phyloP scores from a whole-genome alignment of 1,140 invertebrate genomes.

The Philaenus spumarius region DNA sequence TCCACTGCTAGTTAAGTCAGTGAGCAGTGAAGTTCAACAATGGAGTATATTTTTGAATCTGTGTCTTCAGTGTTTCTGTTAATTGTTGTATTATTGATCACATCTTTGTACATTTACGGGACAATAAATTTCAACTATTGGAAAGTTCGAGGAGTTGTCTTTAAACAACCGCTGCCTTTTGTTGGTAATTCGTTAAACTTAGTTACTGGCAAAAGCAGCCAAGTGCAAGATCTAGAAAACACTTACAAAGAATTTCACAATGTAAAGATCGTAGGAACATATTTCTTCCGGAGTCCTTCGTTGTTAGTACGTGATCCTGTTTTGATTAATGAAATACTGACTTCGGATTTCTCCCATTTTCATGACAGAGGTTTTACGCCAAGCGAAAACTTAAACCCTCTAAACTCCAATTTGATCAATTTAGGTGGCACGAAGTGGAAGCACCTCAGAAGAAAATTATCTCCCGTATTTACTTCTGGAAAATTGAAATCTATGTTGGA shows the following conservation, averaged over 20 bases:
- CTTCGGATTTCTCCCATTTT: slow-evolving; percentile 45
- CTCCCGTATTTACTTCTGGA: slow-evolving; percentile 29
- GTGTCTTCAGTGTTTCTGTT: no score
- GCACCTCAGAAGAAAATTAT: slow-evolving; percentile 34
- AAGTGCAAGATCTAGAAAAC: background rate
- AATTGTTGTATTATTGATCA: no score
- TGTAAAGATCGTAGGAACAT: slow-evolving; percentile 23
- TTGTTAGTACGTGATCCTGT: slow-evolving; percentile 41
- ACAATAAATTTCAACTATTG: slow-evolving; percentile 43
- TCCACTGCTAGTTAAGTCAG: no score
- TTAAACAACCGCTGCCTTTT: slow-evolving; percentile 19
- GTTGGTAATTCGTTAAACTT: slow-evolving; percentile 22
- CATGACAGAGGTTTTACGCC: slow-evolving; percentile 36
- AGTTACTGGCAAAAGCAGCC: background rate
- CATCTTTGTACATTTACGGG: slow-evolving; percentile 35
- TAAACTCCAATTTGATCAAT: slow-evolving; percentile 27
- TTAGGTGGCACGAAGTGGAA: slow-evolving; percentile 38
- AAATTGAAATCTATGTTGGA: slow-evolving; percentile 36
- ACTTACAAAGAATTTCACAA: slow-evolving; percentile 20
- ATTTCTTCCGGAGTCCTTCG: slow-evolving; percentile 29
- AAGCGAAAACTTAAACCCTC: slow-evolving; percentile 26
- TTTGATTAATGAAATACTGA: slow-evolving; percentile 42
- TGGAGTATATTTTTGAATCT: no score
- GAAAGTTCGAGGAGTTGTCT: slow-evolving; percentile 28
- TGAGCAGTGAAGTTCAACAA: no score